Evolutionary conservation across 2,888 invertebrate species (phyloP), one percentile per base, ranked within the genome.

Genomic region (Dendrolimus pini): DNA sequence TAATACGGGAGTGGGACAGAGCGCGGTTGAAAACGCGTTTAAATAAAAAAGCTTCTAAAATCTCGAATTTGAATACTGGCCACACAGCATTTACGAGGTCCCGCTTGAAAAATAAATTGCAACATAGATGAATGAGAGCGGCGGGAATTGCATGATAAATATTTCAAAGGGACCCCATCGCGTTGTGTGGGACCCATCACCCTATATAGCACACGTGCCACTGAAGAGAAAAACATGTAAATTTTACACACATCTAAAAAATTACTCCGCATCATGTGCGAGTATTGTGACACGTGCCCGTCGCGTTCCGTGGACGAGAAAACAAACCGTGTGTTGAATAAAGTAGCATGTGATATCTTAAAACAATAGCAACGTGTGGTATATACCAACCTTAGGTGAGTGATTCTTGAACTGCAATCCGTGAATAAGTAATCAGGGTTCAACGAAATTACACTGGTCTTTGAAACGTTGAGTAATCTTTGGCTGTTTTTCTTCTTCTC

Each of bases 101-200:
- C 61, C 61, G 65, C 64, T 66, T 77, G 77, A 80, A 78, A 80
- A 76, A 80, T 82, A 77, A 75, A 82, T 80, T 71, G 74, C 71
- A 70, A 69, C 70, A 74, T 75, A 77, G 78, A 79, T 78, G 78
- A 79, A 83, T 74, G 78, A 73, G 76, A 68, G 75, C 70, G 65
- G 62, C 64, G 76, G 75, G 78, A 74, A 80, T 80, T 78, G 78
- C 72, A 72, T 73, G 72, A 73, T 81, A 77, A 79, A 82, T 81
- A 80, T 79, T 82, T 78, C 67, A 82, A 71, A 67, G 65, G 7
- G 69, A 64, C 65, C 61, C 65, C 68, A 63, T 65, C 69, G 66
- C 72, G 71, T 65, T 68, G 62, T 12, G 47, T 47, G 47, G 47
- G 47, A 47, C 47, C 47, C 47, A 47, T 47, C 47, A 47, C 47